A percentile compares a stretch with the other conserved stretches of the same genome.
phyloP scores from a whole-genome alignment of 2,797 vertebrate species.

The Cygnus olor region DNA sequence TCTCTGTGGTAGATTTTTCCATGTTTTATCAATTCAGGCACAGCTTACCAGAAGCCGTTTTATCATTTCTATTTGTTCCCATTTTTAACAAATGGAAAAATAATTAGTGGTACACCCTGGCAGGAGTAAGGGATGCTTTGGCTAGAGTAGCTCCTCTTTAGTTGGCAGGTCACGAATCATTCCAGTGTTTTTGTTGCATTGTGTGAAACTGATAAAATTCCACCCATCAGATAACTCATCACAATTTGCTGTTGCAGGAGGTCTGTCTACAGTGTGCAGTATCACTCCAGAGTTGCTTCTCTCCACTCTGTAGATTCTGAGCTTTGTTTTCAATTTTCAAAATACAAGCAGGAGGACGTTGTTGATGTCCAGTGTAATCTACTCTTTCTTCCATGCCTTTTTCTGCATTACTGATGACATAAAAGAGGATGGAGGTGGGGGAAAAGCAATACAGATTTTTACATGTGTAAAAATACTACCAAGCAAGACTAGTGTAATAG shows the following conservation, averaged over 20 bases:
- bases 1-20: constrained; percentile 50
- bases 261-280: not conserved
- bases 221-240: not conserved
- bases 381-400: not conserved
- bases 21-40: constrained; percentile 32
- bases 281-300: not conserved
- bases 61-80: constrained; percentile 66
- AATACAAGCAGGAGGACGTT: not conserved
- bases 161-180: not conserved
- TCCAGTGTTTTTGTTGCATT: not conserved
- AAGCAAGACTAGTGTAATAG: not conserved
- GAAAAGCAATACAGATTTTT: not conserved
- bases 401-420: not conserved
- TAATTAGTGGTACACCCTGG: constrained; percentile 27
- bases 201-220: constrained; percentile 11
- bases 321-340: not conserved
- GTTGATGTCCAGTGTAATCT: not conserved
- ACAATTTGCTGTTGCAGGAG: not conserved
- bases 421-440: not conserved
- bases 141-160: constrained; percentile 2
- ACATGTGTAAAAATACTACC: constrained; percentile 23
- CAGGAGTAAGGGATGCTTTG: constrained; percentile 9
- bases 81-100: constrained; percentile 61
- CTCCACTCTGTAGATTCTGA: not conserved
- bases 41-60: constrained; percentile 47